Conservation (phyloP, 53 echinoderm and acorn worm genomes). For the Astropecten irregularis region DNA sequence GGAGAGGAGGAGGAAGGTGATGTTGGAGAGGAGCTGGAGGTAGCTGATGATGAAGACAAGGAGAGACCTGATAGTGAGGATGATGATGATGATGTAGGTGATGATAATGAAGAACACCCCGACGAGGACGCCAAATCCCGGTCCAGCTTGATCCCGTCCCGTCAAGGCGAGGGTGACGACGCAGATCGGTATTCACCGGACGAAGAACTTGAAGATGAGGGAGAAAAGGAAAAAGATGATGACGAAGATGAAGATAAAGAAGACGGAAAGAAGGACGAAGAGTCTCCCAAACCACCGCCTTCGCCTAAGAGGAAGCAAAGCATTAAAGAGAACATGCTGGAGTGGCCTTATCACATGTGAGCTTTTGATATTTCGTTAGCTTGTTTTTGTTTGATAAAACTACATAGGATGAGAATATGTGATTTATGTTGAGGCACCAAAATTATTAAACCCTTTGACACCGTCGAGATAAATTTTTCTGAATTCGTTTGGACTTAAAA, state of each 20-base stretch:
- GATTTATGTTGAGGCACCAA: too few species aligned
- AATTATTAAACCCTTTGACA: too few species aligned
- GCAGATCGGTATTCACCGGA: too few species aligned
- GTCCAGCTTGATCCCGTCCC: not conserved
- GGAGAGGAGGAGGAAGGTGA: constrained; percentile 63
- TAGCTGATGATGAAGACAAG: constrained; percentile 24
- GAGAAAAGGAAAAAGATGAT: not conserved
- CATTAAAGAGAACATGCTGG: constrained; percentile 71
- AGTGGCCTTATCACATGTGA: constrained; percentile 86
- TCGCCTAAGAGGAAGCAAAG: constrained; percentile 51
- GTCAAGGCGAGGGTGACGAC: not conserved
- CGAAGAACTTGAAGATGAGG: not conserved
- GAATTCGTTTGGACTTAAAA: too few species aligned
- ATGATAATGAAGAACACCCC: not conserved
- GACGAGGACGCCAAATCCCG: not conserved
- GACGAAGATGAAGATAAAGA: constrained; percentile 25
- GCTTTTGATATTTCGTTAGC: constrained; percentile 16
- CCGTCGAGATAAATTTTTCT: too few species aligned
- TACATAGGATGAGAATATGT: too few species aligned
- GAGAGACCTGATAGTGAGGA: constrained; percentile 37
- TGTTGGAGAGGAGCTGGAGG: constrained; percentile 59
- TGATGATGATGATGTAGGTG: constrained; percentile 3
- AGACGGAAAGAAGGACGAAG: constrained; percentile 26
- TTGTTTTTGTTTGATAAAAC: too few species aligned
- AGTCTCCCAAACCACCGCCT: constrained; percentile 55